These are phyloP conservation scores for Yponomeuta cagnagella DNA, from an alignment of 2,888 invertebrate genomes.

Conservation along the genomic window DNA sequence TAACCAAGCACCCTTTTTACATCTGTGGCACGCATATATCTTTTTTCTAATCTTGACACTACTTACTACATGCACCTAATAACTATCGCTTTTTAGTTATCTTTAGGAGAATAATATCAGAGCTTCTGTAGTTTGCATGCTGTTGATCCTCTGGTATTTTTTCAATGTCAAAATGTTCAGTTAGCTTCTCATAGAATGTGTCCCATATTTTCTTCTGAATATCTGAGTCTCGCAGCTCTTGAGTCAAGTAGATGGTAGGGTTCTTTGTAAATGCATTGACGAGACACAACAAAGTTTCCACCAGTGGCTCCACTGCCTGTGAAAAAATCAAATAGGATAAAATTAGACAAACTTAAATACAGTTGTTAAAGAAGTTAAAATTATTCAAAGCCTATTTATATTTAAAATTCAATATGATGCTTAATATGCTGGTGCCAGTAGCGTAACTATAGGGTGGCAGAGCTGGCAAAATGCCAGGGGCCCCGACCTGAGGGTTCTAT, in stretches of 20 bases:
- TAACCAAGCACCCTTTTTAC: too few species aligned
- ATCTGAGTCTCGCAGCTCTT: constrained; percentile 81
- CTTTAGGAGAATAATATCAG: constrained; percentile 77
- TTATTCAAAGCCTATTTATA: too few species aligned
- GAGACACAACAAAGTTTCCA: constrained; percentile 72
- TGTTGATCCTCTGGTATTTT: constrained; percentile 76
- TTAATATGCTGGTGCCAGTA: too few species aligned
- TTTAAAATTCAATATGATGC: too few species aligned
- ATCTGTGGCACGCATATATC: background rate
- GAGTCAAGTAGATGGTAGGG: constrained; percentile 78
- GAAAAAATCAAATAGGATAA: constrained; percentile 31
- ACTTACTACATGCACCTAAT: too few species aligned
- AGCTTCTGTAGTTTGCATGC: constrained; percentile 76
- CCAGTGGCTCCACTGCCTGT: constrained; percentile 76
- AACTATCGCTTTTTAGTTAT: constrained; percentile 50
- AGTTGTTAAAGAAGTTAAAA: too few species aligned
- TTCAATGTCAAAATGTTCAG: constrained; percentile 46
- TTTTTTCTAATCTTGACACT: background rate
- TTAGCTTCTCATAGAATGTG: constrained; percentile 51
- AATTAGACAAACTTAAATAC: background rate
- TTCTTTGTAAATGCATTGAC: constrained; percentile 55
- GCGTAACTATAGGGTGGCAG: too few species aligned
- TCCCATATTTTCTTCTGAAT: constrained; percentile 58
- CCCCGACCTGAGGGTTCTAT: too few species aligned
- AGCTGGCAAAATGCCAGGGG: too few species aligned